A percentile compares a stretch with the other conserved stretches of the same genome.
Conservation (phyloP, 2,797 vertebrate species). For the Gambusia yucatana region DNA sequence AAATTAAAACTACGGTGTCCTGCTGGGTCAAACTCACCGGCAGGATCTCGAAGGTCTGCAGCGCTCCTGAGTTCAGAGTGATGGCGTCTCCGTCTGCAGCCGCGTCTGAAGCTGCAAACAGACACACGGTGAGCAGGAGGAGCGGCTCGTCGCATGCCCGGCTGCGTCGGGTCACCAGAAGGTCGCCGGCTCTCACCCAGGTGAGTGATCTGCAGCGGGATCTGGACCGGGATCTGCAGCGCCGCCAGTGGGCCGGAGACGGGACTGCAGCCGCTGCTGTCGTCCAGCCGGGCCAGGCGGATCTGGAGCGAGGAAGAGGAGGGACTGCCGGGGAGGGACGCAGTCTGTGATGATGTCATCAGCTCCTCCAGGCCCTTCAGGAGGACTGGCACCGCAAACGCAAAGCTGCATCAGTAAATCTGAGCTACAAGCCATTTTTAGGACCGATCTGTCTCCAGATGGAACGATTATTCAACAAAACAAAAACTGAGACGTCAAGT, state of each 20-base stretch:
- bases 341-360: constrained; percentile 85
- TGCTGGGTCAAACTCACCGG: constrained; percentile 83
- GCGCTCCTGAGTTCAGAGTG: constrained; percentile 91
- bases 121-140: background rate
- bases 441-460: background rate
- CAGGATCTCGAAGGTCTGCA: constrained; percentile 98
- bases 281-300: constrained; percentile 90
- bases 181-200: constrained; percentile 85
- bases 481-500: too few species aligned
- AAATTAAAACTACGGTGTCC: background rate
- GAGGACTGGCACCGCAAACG: constrained; percentile 81
- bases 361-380: constrained; percentile 95
- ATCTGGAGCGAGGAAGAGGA: constrained; percentile 85
- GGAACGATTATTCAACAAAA: background rate
- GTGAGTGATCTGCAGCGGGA: constrained; percentile 97
- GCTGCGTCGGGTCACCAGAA: background rate
- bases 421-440: background rate
- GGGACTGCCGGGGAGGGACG: constrained; percentile 65
- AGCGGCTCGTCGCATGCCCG: background rate
- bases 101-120: constrained; percentile 78
- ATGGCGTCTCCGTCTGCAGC: constrained; percentile 89
- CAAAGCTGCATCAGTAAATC: background rate
- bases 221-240: constrained; percentile 96
- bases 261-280: constrained; percentile 70
- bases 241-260: constrained; percentile 86